These are phyloP conservation scores for Trissolcus basalis DNA, from an alignment of 1,140 invertebrate genomes.

Conservation along the genomic window DNA sequence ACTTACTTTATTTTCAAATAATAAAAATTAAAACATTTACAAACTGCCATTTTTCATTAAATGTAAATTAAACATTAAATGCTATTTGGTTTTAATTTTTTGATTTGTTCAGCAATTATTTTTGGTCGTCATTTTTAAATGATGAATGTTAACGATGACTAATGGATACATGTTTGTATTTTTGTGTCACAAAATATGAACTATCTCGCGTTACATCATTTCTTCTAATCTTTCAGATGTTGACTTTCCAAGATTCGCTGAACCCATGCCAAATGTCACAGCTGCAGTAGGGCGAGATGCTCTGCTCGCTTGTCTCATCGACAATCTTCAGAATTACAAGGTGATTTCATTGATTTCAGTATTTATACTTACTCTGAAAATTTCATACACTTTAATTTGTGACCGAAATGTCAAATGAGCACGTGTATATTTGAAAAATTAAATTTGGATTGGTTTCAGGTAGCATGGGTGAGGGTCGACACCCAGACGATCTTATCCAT, in stretches of 20 bases:
- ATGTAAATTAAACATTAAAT: too few species aligned
- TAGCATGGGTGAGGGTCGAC: constrained; percentile 93
- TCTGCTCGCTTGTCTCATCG: constrained; percentile 93
- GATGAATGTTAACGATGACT: too few species aligned
- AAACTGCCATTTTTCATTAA: neutral
- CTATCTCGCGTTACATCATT: neutral
- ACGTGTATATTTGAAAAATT: neutral
- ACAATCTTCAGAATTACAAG: constrained; percentile 92
- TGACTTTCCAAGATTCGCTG: constrained; percentile 87
- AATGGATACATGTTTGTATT: too few species aligned
- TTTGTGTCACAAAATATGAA: neutral
- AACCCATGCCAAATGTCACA: constrained; percentile 94
- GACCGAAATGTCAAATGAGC: neutral
- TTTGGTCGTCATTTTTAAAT: too few species aligned
- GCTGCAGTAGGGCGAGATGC: constrained; percentile 92
- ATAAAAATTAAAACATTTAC: too few species aligned
- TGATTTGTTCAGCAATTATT: too few species aligned
- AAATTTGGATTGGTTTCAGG: constrained; percentile 75
- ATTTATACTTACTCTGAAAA: too few species aligned
- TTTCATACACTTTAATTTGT: too few species aligned
- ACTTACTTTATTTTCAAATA: neutral
- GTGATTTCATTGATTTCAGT: constrained; percentile 75
- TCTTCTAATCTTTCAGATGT: constrained; percentile 73
- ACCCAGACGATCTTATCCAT: constrained; percentile 94
- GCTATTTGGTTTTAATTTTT: too few species aligned